Percentiles rank a stretch among this genome's conserved stretches.
Conservation (phyloP, 2,888 invertebrate genomes). For the Brachyptera risi region DNA sequence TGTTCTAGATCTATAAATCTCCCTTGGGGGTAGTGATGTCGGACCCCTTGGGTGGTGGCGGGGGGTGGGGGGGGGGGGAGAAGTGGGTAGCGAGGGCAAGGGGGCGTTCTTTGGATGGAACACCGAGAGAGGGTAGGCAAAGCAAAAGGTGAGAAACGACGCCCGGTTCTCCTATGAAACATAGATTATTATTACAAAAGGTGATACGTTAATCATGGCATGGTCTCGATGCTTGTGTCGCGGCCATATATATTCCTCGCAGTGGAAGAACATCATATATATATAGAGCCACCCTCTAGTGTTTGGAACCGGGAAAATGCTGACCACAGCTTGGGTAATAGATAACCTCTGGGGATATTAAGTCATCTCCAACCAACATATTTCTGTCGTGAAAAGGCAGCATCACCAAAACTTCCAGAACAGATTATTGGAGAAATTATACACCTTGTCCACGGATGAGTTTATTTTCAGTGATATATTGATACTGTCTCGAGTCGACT, state of each 20-base stretch:
- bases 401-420: background rate
- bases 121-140: slow-evolving; percentile 14
- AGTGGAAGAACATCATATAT: too few species aligned
- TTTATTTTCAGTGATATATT: too few species aligned
- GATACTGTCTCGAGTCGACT: too few species aligned
- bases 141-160: slow-evolving; percentile 19
- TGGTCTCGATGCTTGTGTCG: background rate
- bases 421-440: too few species aligned
- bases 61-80: too few species aligned
- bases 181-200: slow-evolving; percentile 20
- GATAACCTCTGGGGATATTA: too few species aligned
- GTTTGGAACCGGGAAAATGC: background rate
- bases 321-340: slow-evolving; percentile 20
- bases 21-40: slow-evolving; percentile 33
- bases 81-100: too few species aligned
- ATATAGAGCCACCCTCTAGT: too few species aligned
- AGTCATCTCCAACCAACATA: background rate
- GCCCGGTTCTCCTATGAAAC: slow-evolving; percentile 12
- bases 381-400: background rate
- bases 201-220: slow-evolving; percentile 23
- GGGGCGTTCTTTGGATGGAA: slow-evolving; percentile 15
- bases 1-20: slow-evolving; percentile 44
- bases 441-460: too few species aligned
- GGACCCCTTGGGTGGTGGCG: too few species aligned
- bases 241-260: slow-evolving; percentile 5